Base-by-base conservation (phyloP, 1,140 invertebrate genomes). In the Trichomalopsis sarcophagae region DNA sequence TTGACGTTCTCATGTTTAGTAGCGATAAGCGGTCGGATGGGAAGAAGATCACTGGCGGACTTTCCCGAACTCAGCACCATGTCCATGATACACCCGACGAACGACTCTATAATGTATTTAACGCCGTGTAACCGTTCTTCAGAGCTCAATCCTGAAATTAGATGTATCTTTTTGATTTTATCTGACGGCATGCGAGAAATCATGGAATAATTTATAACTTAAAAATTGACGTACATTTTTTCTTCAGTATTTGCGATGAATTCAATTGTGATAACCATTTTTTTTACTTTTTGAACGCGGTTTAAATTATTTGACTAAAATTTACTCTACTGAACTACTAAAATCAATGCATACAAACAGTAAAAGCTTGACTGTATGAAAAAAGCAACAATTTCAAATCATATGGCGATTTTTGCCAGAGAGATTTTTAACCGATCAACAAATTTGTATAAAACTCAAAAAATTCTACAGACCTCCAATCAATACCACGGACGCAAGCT, bases 41-140 rank as follows among this genome's bases (percentile, higher is more conserved):
- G 96, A 62, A 97, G 91, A 40, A 97, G 93, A 93, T 97, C 96
- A 33, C 96, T 97, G 0, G 96, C 96, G 1, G 96, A 96, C 93
- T 97, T 97, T 9, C 96, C 96, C 4, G 96, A 97, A 91, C 96
- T 96, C 30, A 98, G 93, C 13, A 97, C 95, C 91, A 98, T 96
- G 88, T 98, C 96, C 89, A 96, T 96, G 84, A 98, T 97, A 90
- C 97, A 98, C 3, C 97, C 97, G 69, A 98, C 97, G 91, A 98
- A 98, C 14, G 97, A 97, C 93, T 97, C 97, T 86, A 97, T 97
- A 62, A 97, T 97, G 89, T 98, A 98, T 92, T 97, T 97, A 0
- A 98, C 97, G 81, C 97, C 97, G 89, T 97, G 97, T 23, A 97
- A 92, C 91, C 96, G 95, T 91, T 97, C 97, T 91, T 97, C 96